Evolutionary conservation across 2,888 invertebrate species (phyloP).

Genomic region (Meliscaeva auricollis): DNA sequence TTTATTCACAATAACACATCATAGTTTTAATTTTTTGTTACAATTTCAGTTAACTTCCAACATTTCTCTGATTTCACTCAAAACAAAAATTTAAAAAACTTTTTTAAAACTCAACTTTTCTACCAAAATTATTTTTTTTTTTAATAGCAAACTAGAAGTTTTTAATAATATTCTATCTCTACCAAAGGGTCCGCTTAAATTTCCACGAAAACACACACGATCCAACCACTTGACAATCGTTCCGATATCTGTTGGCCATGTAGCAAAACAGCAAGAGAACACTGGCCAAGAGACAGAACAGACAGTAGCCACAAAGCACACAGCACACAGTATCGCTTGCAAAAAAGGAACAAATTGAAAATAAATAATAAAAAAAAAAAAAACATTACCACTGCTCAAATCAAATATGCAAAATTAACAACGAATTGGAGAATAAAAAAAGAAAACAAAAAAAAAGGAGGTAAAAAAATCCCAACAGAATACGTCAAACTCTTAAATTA

Average conservation of each 20-base stretch:
- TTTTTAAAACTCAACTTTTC: constrained; percentile 1
- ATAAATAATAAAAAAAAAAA: constrained; percentile 30
- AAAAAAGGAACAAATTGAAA: constrained; percentile 66
- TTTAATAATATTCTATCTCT: constrained; percentile 19
- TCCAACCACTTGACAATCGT: constrained; percentile 74
- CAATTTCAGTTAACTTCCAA: constrained; percentile 1
- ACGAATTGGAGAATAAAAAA: constrained; percentile 52
- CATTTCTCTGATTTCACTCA: constrained; percentile 14
- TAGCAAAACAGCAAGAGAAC: constrained; percentile 61
- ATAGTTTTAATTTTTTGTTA: not conserved
- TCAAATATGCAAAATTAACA: constrained; percentile 48
- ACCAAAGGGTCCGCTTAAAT: constrained; percentile 13
- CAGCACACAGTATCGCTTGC: constrained; percentile 51
- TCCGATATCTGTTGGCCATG: constrained; percentile 74
- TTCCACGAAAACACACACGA: constrained; percentile 33
- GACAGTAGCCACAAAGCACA: constrained; percentile 59
- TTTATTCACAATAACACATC: constrained; percentile 6
- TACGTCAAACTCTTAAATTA: constrained; percentile 71
- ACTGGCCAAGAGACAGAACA: constrained; percentile 60
- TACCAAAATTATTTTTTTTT: not conserved
- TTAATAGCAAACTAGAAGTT: constrained; percentile 32
- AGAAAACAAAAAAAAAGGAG: constrained; percentile 67
- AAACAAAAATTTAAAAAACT: constrained; percentile 19
- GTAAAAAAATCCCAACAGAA: constrained; percentile 49
- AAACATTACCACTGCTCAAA: constrained; percentile 54